Percentiles rank a stretch among this genome's conserved stretches.
These are phyloP conservation scores for Channa argus DNA, from an alignment of 2,113 vertebrate species.

Conservation along the genomic window DNA sequence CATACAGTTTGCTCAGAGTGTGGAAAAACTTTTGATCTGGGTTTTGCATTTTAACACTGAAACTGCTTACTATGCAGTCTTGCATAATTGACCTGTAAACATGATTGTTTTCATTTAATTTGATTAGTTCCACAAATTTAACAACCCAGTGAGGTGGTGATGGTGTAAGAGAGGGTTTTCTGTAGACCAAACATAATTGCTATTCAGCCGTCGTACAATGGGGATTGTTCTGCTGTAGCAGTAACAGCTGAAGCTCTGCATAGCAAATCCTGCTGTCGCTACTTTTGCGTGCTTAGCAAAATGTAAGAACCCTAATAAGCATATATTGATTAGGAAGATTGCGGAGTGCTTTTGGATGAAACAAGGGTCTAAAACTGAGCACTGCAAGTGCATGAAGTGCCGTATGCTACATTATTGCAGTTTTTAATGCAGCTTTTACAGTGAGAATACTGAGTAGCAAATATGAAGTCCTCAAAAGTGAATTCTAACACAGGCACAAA, in stretches of 20 bases:
- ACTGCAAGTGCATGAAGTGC: conserved; percentile 9
- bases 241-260: conserved; percentile 48
- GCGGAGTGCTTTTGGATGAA: conserved; percentile 17
- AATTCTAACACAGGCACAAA: too few species aligned
- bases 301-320: conserved; percentile 44
- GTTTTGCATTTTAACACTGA: conserved; percentile 15
- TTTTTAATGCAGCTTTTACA: too few species aligned
- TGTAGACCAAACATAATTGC: conserved; percentile 45
- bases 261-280: conserved; percentile 64
- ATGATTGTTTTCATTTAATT: neutral
- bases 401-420: too few species aligned
- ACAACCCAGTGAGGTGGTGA: conserved; percentile 29
- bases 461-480: too few species aligned
- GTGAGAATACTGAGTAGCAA: too few species aligned
- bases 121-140: conserved; percentile 30
- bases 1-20: neutral
- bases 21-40: neutral
- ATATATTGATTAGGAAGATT: conserved; percentile 48
- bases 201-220: conserved; percentile 49
- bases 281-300: conserved; percentile 34
- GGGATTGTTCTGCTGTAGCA: conserved; percentile 53
- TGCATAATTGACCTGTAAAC: conserved; percentile 14
- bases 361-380: conserved; percentile 7
- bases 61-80: conserved; percentile 13
- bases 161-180: conserved; percentile 38